Evolutionary conservation across 1,140 invertebrate genomes (phyloP).

Genomic region (Scaptodrosophila lebanonensis): DNA sequence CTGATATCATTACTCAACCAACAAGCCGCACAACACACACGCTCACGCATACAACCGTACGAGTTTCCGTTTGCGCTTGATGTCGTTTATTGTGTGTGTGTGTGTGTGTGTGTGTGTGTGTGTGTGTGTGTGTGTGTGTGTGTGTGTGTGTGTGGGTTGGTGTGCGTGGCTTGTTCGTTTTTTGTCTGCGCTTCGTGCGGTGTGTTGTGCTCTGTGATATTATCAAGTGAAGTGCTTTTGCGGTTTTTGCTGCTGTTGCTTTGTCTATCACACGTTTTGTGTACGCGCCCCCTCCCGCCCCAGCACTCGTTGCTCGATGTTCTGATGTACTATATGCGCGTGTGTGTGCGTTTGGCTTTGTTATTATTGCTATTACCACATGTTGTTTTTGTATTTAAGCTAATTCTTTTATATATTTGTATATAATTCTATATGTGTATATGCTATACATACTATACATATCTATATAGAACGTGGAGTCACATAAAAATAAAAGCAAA

Average conservation of each 20-base stretch:
- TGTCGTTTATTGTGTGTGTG: no score
- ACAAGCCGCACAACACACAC: slow-evolving; percentile 29
- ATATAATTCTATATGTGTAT: no score
- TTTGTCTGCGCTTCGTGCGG: slow-evolving; percentile 33
- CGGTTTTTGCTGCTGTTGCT: slow-evolving; percentile 50
- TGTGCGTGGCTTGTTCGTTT: slow-evolving; percentile 39
- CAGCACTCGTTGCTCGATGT: background rate
- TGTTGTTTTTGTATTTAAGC: slow-evolving; percentile 75
- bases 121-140: no score
- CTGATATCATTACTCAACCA: slow-evolving; percentile 68
- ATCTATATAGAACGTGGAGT: slow-evolving; percentile 70
- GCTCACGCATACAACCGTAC: slow-evolving; percentile 11
- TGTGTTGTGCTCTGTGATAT: slow-evolving; percentile 39
- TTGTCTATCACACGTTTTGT: slow-evolving; percentile 36
- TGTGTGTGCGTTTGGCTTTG: slow-evolving; percentile 57
- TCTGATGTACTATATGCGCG: slow-evolving; percentile 1
- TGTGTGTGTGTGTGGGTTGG: no score
- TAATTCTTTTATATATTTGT: slow-evolving; percentile 72
- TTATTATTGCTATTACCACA: slow-evolving; percentile 72
- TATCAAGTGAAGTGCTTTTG: slow-evolving; percentile 73
- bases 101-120: no score
- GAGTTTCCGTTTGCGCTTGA: slow-evolving; percentile 22
- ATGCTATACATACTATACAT: no score
- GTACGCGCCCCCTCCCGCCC: background rate
- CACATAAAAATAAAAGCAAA: slow-evolving; percentile 67